Percentiles rank a stretch among this genome's conserved stretches.
Conservation (phyloP, 1,140 invertebrate genomes). For the Holcopasites calliopsidis region DNA sequence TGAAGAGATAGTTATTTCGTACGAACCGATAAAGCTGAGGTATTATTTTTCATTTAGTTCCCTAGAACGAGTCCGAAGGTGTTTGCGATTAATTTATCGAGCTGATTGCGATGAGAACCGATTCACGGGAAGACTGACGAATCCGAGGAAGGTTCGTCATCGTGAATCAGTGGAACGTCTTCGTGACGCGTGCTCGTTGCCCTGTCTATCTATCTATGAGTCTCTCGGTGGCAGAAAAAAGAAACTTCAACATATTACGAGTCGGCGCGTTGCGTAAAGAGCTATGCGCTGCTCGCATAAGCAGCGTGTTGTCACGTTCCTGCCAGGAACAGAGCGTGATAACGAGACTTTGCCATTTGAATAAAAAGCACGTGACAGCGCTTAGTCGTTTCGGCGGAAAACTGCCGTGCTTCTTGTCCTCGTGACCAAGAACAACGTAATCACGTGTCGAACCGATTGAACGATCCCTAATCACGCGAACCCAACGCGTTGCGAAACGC, state of each 20-base stretch:
- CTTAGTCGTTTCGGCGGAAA: background rate
- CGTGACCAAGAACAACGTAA: constrained; percentile 1
- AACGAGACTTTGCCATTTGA: constrained; percentile 34
- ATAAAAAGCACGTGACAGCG: constrained; percentile 43
- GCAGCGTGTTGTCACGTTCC: constrained; percentile 46
- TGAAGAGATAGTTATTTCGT: too few relatives aligned
- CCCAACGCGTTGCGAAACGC: constrained; percentile 3
- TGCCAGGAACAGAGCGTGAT: constrained; percentile 17
- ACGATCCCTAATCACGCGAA: background rate
- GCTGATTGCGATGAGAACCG: too few relatives aligned
- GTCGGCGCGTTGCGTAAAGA: constrained; percentile 48
- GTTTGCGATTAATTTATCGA: too few relatives aligned
- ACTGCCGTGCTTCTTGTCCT: background rate
- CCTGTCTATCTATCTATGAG: constrained; percentile 37
- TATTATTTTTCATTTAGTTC: too few relatives aligned
- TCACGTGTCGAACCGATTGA: background rate
- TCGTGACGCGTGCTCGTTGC: constrained; percentile 41
- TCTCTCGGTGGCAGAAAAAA: constrained; percentile 40
- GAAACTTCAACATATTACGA: constrained; percentile 23
- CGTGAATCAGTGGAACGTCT: constrained; percentile 40
- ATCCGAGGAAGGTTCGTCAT: background rate
- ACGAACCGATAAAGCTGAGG: too few relatives aligned
- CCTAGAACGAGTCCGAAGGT: too few relatives aligned
- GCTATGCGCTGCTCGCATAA: constrained; percentile 45
- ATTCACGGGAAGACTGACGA: too few relatives aligned